A percentile compares a stretch with the other conserved stretches of the same genome.
Evolutionary conservation across 2,113 vertebrate genomes (phyloP).

Genomic region (Chloroceryle aenea): DNA sequence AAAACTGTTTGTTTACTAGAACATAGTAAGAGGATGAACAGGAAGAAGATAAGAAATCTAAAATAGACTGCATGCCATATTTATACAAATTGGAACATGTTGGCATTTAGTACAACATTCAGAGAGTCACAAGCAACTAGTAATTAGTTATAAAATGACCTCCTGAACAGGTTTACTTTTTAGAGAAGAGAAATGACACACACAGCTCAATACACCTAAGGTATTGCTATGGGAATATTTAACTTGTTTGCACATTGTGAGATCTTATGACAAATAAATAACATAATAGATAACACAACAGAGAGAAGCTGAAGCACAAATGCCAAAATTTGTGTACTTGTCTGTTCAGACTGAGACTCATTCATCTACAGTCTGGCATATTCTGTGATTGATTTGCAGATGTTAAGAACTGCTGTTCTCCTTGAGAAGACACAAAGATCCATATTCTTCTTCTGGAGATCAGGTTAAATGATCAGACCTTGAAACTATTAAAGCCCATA

Average conservation of each 20-base stretch:
- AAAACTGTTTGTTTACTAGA: not conserved
- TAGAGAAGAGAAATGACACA: not conserved
- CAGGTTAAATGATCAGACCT: not conserved
- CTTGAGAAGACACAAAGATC: not conserved
- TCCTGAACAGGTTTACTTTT: not conserved
- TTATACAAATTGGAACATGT: not conserved
- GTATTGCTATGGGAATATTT: not conserved
- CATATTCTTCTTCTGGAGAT: not conserved
- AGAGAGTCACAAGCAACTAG: not conserved
- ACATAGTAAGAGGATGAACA: not conserved
- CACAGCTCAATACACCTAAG: not conserved
- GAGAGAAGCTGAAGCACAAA: not conserved
- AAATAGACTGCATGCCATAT: not conserved
- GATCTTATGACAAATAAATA: not conserved
- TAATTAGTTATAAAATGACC: not conserved
- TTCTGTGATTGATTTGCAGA: not conserved
- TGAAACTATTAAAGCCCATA: not conserved
- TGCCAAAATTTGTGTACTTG: not conserved
- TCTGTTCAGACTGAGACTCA: not conserved
- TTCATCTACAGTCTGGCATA: not conserved
- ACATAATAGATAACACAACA: not conserved
- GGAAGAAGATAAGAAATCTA: not conserved
- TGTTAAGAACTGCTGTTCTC: not conserved
- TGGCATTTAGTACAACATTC: not conserved
- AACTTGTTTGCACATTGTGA: not conserved